Conservation (phyloP, 2,888 invertebrate species). For the Diaphora mendica region DNA sequence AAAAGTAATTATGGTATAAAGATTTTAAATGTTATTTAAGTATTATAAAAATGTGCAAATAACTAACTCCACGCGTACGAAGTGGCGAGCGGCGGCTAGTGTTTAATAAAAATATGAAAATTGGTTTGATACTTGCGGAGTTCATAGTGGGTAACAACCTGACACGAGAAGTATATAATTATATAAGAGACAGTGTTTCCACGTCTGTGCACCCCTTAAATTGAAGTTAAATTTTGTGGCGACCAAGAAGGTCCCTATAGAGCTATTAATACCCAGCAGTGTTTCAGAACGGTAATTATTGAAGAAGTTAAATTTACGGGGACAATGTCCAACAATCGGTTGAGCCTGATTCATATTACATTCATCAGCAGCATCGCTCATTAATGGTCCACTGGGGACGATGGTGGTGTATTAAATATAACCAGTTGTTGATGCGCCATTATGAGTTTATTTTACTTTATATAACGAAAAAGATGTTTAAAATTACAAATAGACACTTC, state of each 20-base stretch:
- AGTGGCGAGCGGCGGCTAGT: no score
- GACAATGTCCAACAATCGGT: constrained; percentile 11
- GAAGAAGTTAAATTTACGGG: constrained; percentile 6
- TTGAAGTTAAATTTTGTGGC: neutral
- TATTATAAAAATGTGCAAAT: no score
- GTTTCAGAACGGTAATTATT: constrained; percentile 11
- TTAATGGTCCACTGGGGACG: constrained; percentile 14
- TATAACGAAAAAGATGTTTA: no score
- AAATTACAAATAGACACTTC: no score
- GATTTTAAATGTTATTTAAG: no score
- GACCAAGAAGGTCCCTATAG: neutral
- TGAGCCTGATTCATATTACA: constrained; percentile 11
- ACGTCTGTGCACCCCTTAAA: neutral
- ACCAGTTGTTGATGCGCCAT: constrained; percentile 1
- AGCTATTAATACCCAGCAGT: constrained; percentile 1
- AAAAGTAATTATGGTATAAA: no score
- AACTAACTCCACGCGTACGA: no score
- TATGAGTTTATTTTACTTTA: neutral
- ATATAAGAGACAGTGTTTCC: neutral
- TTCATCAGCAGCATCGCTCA: constrained; percentile 15
- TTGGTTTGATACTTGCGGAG: no score
- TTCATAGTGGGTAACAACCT: no score
- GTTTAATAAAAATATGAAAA: no score
- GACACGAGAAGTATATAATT: no score
- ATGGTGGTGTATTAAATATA: constrained; percentile 9